Evolutionary conservation across 2,888 invertebrate species (phyloP).

Genomic region (Amphipoea lucens): DNA sequence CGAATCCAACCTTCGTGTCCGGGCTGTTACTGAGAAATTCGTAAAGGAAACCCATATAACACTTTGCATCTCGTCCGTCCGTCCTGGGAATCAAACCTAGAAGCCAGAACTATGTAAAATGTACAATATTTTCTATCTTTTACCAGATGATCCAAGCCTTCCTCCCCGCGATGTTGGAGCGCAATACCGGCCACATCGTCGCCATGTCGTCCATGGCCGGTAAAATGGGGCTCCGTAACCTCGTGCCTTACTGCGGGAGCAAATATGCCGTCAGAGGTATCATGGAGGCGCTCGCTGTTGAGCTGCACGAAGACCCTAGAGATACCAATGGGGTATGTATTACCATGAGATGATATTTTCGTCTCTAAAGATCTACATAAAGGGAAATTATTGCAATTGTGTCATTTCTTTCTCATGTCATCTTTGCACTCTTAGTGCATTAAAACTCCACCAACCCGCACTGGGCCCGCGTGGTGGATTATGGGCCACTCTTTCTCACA

Average conservation of each 20-base stretch:
- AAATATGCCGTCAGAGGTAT: slow-evolving; percentile 95
- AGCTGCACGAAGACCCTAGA: slow-evolving; percentile 91
- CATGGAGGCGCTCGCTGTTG: slow-evolving; percentile 95
- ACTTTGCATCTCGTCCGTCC: too few relatives aligned
- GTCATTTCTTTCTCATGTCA: too few relatives aligned
- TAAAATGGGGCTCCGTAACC: slow-evolving; percentile 92
- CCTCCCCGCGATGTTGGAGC: slow-evolving; percentile 93
- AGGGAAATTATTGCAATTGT: not conserved
- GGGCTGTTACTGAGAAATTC: not conserved
- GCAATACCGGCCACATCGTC: slow-evolving; percentile 94
- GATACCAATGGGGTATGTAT: slow-evolving; percentile 78
- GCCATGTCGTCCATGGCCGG: slow-evolving; percentile 94
- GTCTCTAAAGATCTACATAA: not conserved
- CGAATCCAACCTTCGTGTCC: not conserved
- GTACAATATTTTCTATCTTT: slow-evolving; percentile 28
- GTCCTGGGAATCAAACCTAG: not conserved
- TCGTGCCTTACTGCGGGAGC: slow-evolving; percentile 95
- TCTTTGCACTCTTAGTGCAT: not conserved
- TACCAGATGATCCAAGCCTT: slow-evolving; percentile 93
- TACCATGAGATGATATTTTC: not conserved
- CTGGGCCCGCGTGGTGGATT: too few relatives aligned
- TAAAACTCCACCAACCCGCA: not conserved
- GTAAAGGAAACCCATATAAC: not conserved
- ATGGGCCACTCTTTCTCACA: too few relatives aligned
- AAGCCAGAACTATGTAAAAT: not conserved